Evolutionary conservation across 1,140 invertebrate genomes (phyloP).

Genomic region (Drosophila suzukii): DNA sequence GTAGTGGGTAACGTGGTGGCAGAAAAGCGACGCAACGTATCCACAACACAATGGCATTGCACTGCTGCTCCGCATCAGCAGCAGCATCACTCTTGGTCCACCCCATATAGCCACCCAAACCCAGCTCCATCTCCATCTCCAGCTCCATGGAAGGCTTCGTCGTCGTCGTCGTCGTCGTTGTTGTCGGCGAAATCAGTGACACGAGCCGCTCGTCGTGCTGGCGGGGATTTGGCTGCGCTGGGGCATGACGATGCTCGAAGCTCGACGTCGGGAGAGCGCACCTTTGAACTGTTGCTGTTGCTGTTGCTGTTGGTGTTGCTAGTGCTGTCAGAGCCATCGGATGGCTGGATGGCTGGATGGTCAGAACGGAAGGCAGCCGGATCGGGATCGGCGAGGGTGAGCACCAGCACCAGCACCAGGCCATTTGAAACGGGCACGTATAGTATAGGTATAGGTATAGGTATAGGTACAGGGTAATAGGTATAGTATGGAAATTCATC

Average conservation of each 20-base stretch:
- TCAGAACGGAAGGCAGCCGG: slow-evolving; percentile 42
- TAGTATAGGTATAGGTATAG: slow-evolving; percentile 8
- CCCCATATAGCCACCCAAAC: neutral
- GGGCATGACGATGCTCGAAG: slow-evolving; percentile 61
- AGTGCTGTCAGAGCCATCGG: slow-evolving; percentile 68
- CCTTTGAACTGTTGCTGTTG: slow-evolving; percentile 36
- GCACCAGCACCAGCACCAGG: slow-evolving; percentile 29
- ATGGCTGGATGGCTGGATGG: slow-evolving; percentile 50
- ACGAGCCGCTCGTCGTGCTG: slow-evolving; percentile 71
- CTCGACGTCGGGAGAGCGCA: slow-evolving; percentile 24
- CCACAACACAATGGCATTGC: slow-evolving; percentile 39
- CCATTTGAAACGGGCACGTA: slow-evolving; percentile 21
- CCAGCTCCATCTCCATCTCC: neutral
- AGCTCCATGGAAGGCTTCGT: slow-evolving; percentile 11
- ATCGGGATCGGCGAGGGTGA: slow-evolving; percentile 9
- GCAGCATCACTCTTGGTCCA: slow-evolving; percentile 33
- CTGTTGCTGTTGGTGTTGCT: slow-evolving; percentile 49
- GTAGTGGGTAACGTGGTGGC: neutral
- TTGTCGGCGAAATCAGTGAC: slow-evolving; percentile 62
- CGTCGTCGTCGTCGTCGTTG: slow-evolving; percentile 32
- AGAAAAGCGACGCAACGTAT: slow-evolving; percentile 25
- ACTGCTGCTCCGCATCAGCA: slow-evolving; percentile 13
- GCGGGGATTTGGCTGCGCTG: slow-evolving; percentile 60
- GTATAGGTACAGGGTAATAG: neutral
- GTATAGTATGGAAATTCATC: slow-evolving; percentile 78